Percentiles rank a stretch among this genome's conserved stretches.
Conservation (phyloP, 2,888 invertebrate species). For the Drosophila mulleri region DNA sequence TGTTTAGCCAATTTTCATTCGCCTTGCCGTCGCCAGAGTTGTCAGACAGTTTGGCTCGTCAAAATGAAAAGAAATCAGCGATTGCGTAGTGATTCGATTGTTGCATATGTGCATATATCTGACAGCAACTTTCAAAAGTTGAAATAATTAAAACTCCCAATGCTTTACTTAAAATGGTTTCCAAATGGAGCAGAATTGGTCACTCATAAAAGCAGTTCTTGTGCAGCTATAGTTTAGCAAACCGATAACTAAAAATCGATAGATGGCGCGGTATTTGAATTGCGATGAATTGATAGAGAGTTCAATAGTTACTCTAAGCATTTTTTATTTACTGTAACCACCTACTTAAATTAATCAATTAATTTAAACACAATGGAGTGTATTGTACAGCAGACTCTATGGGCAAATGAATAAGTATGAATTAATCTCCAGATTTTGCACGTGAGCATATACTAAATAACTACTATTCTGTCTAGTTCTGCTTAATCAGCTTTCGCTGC, state of each 20-base stretch:
- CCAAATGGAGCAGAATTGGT: not conserved
- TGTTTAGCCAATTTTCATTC: constrained; percentile 59
- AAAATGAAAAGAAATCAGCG: constrained; percentile 28
- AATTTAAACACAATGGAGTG: constrained; percentile 13
- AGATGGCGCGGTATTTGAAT: constrained; percentile 9
- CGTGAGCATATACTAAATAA: constrained; percentile 3
- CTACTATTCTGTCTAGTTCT: constrained; percentile 27
- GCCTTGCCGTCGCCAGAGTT: constrained; percentile 59
- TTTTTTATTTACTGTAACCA: constrained; percentile 14
- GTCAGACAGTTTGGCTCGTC: constrained; percentile 27
- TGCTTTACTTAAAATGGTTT: not conserved
- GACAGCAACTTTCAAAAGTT: not conserved
- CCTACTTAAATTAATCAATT: constrained; percentile 14
- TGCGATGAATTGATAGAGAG: not conserved
- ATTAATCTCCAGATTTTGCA: constrained; percentile 15
- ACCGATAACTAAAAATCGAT: constrained; percentile 11
- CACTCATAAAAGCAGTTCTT: not conserved
- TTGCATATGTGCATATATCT: constrained; percentile 8
- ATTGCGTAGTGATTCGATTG: constrained; percentile 31
- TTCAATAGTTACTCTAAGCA: not conserved
- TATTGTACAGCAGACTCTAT: constrained; percentile 27
- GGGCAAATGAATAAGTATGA: constrained; percentile 21
- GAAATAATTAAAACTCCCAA: accelerated
- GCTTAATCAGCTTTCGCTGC: constrained; percentile 45
- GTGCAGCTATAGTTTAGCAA: not conserved